Evolutionary conservation across 2,888 invertebrate species (phyloP).

Genomic region (Hyalella azteca): DNA sequence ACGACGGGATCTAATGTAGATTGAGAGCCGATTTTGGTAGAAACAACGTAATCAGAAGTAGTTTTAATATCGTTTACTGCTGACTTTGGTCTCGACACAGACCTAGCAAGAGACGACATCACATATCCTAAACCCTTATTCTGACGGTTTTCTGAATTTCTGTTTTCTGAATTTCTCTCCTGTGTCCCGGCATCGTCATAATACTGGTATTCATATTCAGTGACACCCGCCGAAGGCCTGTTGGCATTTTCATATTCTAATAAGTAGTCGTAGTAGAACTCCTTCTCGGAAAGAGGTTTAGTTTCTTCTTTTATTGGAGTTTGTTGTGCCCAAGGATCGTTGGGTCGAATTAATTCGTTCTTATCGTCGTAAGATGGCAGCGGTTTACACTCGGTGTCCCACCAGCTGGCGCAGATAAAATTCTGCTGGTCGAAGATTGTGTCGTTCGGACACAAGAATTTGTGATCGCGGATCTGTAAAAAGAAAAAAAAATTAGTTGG

Average conservation of each 20-base stretch:
- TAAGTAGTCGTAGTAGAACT: slow-evolving; percentile 10
- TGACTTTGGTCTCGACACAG: not conserved
- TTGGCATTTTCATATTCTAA: slow-evolving; percentile 19
- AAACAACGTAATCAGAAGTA: not conserved
- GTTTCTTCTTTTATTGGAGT: not conserved
- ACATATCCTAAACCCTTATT: not conserved
- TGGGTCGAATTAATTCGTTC: slow-evolving; percentile 5
- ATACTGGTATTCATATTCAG: slow-evolving; percentile 17
- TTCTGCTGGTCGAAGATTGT: slow-evolving; percentile 73
- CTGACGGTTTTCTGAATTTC: not conserved
- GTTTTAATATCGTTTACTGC: not conserved
- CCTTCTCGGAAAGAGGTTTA: not conserved
- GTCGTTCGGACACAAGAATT: slow-evolving; percentile 87
- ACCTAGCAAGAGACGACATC: not conserved
- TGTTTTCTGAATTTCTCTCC: not conserved
- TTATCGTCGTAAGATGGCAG: slow-evolving; percentile 41
- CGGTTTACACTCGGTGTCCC: slow-evolving; percentile 60
- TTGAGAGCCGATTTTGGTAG: not conserved
- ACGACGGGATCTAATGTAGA: not conserved
- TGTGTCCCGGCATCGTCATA: not conserved
- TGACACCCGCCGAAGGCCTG: not conserved
- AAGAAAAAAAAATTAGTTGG: not conserved
- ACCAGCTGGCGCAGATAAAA: slow-evolving; percentile 61
- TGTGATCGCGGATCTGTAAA: slow-evolving; percentile 65
- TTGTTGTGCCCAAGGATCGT: slow-evolving; percentile 1